These are phyloP conservation scores for Pocillopora meandrina DNA, from an alignment of 92 coral and sea anemone species.

Conservation along the genomic window DNA sequence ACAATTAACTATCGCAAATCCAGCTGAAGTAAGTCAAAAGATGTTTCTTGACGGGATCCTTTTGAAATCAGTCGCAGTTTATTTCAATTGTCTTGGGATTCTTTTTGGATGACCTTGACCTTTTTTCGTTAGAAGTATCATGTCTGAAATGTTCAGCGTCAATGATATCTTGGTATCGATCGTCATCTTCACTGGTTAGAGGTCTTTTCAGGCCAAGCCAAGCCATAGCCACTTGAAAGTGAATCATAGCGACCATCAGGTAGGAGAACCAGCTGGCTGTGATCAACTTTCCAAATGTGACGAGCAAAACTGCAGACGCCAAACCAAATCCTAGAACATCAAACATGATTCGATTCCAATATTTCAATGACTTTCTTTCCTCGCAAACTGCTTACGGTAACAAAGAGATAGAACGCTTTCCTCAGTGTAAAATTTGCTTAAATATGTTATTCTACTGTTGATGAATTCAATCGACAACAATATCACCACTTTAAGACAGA, in stretches of 20 bases:
- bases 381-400: neutral
- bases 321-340: conserved; percentile 49
- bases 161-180: neutral
- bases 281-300: conserved; percentile 51
- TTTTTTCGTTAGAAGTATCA: neutral
- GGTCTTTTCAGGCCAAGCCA: conserved; percentile 39
- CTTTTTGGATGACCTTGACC: neutral
- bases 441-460: no score
- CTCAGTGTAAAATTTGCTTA: neutral
- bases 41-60: no score
- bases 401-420: neutral
- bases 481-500: neutral
- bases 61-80: neutral
- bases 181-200: neutral
- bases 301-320: conserved; percentile 50
- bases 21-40: no score
- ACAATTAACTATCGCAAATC: no score
- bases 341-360: neutral
- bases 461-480: neutral
- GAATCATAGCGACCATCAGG: conserved; percentile 35
- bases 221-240: conserved; percentile 35
- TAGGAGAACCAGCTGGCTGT: conserved; percentile 53
- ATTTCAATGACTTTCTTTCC: neutral
- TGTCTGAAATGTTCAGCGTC: conserved; percentile 18
- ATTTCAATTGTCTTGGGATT: neutral